Conservation (phyloP, 1,140 invertebrate species). For the Formica selysi region DNA sequence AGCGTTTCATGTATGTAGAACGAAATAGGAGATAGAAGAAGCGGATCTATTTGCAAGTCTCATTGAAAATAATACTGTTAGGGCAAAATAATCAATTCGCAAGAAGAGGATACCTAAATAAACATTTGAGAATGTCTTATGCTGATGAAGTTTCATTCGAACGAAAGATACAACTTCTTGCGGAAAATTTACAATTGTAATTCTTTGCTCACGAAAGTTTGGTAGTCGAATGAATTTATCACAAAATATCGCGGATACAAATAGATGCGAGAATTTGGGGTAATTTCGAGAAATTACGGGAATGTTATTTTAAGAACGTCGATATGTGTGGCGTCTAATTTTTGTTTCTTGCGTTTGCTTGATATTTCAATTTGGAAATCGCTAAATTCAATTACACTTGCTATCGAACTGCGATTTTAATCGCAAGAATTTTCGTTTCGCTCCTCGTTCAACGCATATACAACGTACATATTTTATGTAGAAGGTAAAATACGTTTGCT, state of each 20-base stretch:
- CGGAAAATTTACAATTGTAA: not conserved
- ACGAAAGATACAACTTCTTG: not conserved
- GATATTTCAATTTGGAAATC: constrained; percentile 17
- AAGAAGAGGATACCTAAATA: not conserved
- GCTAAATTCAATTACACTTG: constrained; percentile 35
- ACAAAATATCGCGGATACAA: constrained; percentile 1
- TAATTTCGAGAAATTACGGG: constrained; percentile 18
- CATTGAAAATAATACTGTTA: constrained; percentile 18
- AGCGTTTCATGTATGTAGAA: constrained; percentile 20
- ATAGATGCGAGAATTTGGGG: constrained; percentile 4
- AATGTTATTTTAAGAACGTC: constrained; percentile 19
- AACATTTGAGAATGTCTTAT: not conserved
- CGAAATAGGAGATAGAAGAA: not conserved
- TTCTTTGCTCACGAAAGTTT: not conserved
- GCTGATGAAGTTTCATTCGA: not conserved
- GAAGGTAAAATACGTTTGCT: not conserved
- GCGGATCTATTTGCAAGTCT: not conserved
- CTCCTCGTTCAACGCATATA: constrained; percentile 8
- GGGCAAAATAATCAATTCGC: not conserved
- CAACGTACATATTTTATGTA: constrained; percentile 18
- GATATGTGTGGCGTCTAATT: not conserved
- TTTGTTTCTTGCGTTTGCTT: constrained; percentile 6
- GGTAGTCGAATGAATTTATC: not conserved
- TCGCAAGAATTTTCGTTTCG: not conserved
- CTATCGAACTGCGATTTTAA: constrained; percentile 9